Evolutionary conservation across 1,140 invertebrate genomes (phyloP).

Genomic region (Trichoplusia ni): DNA sequence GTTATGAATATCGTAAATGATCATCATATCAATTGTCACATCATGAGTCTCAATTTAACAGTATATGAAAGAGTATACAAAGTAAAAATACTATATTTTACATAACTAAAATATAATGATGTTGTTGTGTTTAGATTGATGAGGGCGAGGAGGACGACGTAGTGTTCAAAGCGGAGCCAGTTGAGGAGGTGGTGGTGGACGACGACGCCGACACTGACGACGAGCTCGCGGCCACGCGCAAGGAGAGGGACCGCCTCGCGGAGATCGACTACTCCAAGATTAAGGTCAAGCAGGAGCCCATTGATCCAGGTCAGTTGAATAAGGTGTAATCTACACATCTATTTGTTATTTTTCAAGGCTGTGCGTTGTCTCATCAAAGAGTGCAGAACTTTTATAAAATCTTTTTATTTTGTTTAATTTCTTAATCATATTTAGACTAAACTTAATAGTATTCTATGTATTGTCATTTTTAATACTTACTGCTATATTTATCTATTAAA

Average conservation of each 20-base stretch:
- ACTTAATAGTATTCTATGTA: too few relatives aligned
- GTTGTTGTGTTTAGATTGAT: too few relatives aligned
- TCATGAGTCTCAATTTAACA: too few relatives aligned
- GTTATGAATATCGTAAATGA: too few relatives aligned
- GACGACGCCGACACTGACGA: constrained; percentile 80
- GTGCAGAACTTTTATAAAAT: too few relatives aligned
- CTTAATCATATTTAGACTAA: too few relatives aligned
- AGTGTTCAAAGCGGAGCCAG: constrained; percentile 81
- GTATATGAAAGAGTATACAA: too few relatives aligned
- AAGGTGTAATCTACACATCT: constrained; percentile 24
- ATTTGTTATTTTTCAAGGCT: not conserved
- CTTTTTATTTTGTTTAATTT: too few relatives aligned
- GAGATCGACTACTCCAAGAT: constrained; percentile 78
- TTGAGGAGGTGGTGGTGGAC: constrained; percentile 79
- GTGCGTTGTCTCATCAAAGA: too few relatives aligned
- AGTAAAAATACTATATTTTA: too few relatives aligned
- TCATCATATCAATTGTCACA: too few relatives aligned
- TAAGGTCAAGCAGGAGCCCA: constrained; percentile 83
- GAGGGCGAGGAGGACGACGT: constrained; percentile 82
- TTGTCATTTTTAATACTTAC: not conserved
- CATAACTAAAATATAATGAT: too few relatives aligned
- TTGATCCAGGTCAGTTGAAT: constrained; percentile 81
- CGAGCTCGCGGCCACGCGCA: constrained; percentile 59
- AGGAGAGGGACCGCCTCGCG: constrained; percentile 68
- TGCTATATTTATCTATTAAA: not conserved